Conservation (phyloP, 2,113 vertebrate genomes). For the Tachysurus fulvidraco region DNA sequence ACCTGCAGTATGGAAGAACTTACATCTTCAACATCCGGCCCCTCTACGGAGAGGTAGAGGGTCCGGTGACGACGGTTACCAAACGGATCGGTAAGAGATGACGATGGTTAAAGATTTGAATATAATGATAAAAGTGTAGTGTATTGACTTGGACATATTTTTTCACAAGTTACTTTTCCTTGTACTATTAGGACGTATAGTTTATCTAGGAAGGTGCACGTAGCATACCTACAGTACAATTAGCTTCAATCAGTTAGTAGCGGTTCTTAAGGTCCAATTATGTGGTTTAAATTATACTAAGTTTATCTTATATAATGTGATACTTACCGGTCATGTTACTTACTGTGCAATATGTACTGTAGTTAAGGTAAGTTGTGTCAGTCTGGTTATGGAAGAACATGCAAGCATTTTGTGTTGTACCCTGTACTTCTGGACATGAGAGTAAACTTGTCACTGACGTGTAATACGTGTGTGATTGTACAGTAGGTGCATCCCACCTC, state of each 20-base stretch:
- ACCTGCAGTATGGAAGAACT: slow-evolving; percentile 70
- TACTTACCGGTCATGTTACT: background rate
- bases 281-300: background rate
- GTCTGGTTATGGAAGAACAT: background rate
- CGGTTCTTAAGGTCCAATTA: background rate
- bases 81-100: slow-evolving; percentile 73
- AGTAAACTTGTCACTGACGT: background rate
- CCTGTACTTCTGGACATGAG: background rate
- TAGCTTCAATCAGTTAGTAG: background rate
- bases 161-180: background rate
- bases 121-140: background rate
- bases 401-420: background rate
- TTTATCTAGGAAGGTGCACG: background rate
- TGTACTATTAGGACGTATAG: background rate
- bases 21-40: slow-evolving; percentile 82
- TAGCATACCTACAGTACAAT: background rate
- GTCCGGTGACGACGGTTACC: slow-evolving; percentile 71
- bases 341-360: background rate
- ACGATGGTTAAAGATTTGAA: background rate
- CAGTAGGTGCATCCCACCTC: slow-evolving; percentile 43
- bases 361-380: background rate
- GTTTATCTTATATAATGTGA: background rate
- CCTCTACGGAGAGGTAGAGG: slow-evolving; percentile 76
- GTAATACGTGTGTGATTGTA: background rate
- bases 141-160: background rate